Evolutionary conservation across 2,888 invertebrate species (phyloP), one percentile per base, ranked within the genome.

Genomic region (Athalia cordata): DNA sequence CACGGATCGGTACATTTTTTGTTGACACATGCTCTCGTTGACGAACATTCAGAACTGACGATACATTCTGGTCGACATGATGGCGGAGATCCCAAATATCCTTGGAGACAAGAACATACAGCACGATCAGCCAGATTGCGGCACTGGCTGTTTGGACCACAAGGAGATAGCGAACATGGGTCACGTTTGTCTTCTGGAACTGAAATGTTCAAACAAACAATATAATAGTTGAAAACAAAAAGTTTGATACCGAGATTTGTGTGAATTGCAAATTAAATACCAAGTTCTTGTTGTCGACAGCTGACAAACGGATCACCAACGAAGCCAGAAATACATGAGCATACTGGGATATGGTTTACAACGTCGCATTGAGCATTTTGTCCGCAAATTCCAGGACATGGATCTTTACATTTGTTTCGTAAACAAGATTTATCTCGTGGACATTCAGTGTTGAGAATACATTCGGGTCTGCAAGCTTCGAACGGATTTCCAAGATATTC

Each of bases 301-400:
- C 85, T 87, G 1, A 89, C 86, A 77, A 91, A 91, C 0, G 91
- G 91, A 88, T 92, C 91, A 3, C 92, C 92, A 5, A 86, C 84
- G 76, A 87, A 90, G 45, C 90, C 90, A 47, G 86, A 80, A 7
- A 85, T 87, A 80, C 93, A 93, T 62, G 91, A 92, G 82, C 94
- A 94, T 59, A 92, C 92, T 1, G 94, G 93, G 78, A 93, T 91
- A 81, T 93, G 96, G 85, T 96, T 96, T 77, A 95, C 93, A 13
- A 95, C 95, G 85, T 94, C 94, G 86, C 97, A 97, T 78, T 94
- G 92, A 1, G 96, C 95, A 86, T 94, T 94, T 75, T 92, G 90
- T 8, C 96, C 97, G 87, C 97, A 97, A 84, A 94, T 94, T 81
- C 95, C 95, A n/a, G 93, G 93, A 84, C 97, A 97, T 5, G 97